Base-by-base conservation (phyloP, 2,888 invertebrate species). In the Halictus quadricinctus region DNA sequence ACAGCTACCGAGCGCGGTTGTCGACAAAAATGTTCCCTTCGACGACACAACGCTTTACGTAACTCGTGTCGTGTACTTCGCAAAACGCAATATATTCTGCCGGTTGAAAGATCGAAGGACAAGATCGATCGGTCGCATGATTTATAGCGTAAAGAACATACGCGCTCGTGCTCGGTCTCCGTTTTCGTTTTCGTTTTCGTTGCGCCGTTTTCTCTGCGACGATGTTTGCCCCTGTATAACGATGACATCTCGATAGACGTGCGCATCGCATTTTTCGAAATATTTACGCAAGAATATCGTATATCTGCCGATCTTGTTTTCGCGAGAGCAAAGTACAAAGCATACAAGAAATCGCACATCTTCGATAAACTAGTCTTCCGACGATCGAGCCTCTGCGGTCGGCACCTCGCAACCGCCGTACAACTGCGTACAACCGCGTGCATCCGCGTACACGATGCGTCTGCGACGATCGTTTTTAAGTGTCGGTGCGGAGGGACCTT, bases 91-190 rank as follows among this genome's bases (percentile, higher is more conserved):
- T 89, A 85, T 85, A 89, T 89, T 70, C 77, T 69, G 60, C 43
- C 74, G 58, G 60, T 77, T 70, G 72, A 76, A 78, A 70, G 81
- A 87, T 89, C 80, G 85, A 81, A 72, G 81, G 83, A 80, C 82
- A 83, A 78, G 80, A 86, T 86, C 84, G 89, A 89, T 89, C 81
- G 74, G 15, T 58, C 60, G 75, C 41, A 90, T 88, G 85, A 90
- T 90, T 89, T 89, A 88, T 83, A 81, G 80, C 82, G 43, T 54
- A 69, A 46, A 86, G 80, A 74, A 74, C 21, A 41, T 72, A 74
- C 50, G 43, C 72, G 25, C 73, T 36, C 64, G 64, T 72, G 48
- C 46, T 18, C 75, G 48, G n/a, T 12, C 21, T 58, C n/a, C 58
- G 58, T 58, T n/a, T 58, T 15, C 48, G 36, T 36, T 29, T 29